Conservation (phyloP, 2,113 vertebrate genomes). For the Cathartes aura region DNA sequence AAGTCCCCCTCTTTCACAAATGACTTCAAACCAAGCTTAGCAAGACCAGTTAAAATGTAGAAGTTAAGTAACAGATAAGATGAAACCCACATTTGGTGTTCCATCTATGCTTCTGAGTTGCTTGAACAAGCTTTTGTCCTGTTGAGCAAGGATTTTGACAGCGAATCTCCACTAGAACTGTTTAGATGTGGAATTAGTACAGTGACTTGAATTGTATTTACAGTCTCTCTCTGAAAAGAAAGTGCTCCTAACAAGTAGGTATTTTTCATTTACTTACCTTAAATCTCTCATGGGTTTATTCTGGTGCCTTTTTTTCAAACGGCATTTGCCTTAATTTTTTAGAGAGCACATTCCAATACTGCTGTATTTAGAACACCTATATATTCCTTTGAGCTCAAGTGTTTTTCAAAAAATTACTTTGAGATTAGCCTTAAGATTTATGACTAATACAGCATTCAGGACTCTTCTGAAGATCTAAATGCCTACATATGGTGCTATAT, state of each 20-base stretch:
- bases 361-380: background rate
- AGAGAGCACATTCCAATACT: background rate
- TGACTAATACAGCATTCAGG: background rate
- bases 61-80: background rate
- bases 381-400: background rate
- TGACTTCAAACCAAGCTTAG: background rate
- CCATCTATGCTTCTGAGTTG: background rate
- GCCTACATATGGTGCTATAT: background rate
- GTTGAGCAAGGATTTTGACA: background rate
- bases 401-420: background rate
- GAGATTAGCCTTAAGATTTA: background rate
- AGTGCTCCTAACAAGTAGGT: background rate
- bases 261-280: background rate
- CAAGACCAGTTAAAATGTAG: background rate
- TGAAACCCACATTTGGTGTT: background rate
- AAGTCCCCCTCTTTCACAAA: background rate
- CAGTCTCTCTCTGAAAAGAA: background rate
- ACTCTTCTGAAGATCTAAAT: background rate
- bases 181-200: background rate
- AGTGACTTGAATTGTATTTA: background rate
- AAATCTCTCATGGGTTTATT: background rate
- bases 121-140: background rate
- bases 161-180: background rate
- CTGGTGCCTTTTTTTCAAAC: background rate
- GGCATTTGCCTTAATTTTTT: background rate